Percentiles rank a stretch among this genome's conserved stretches.
Evolutionary conservation across 2,113 vertebrate species (phyloP).

Genomic region (Leucoraja erinaceus): DNA sequence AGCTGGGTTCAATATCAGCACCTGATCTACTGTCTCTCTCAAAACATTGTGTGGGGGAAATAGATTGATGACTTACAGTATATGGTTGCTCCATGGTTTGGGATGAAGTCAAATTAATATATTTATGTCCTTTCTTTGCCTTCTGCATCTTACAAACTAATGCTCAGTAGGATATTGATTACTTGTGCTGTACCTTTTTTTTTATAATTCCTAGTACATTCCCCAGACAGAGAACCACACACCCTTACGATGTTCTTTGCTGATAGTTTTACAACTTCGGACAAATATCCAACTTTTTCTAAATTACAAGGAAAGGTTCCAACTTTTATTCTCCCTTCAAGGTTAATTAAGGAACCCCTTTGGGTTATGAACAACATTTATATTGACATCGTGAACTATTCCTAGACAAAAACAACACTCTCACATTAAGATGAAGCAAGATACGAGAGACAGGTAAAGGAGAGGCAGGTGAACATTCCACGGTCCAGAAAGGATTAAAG

Average conservation of each 20-base stretch:
- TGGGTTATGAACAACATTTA: background rate
- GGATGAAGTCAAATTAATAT: background rate
- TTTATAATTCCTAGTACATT: background rate
- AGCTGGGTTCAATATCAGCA: background rate
- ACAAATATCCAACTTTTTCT: background rate
- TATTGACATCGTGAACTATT: background rate
- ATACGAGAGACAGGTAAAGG: background rate
- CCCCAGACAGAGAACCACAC: background rate
- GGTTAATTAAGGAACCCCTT: background rate
- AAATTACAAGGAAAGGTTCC: background rate
- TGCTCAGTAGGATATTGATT: background rate
- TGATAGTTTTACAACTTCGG: background rate
- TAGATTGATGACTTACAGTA: background rate
- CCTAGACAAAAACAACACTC: background rate
- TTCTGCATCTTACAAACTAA: background rate
- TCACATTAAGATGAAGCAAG: background rate
- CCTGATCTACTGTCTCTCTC: background rate
- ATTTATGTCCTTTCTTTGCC: background rate
- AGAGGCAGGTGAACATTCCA: background rate
- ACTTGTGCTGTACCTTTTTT: background rate
- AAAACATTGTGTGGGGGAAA: background rate
- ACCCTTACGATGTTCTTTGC: background rate
- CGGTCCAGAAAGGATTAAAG: background rate
- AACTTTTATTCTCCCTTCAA: background rate
- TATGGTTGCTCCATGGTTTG: background rate